phyloP scores from a whole-genome alignment of 1,140 invertebrate species.

The Drepana arcuata region DNA sequence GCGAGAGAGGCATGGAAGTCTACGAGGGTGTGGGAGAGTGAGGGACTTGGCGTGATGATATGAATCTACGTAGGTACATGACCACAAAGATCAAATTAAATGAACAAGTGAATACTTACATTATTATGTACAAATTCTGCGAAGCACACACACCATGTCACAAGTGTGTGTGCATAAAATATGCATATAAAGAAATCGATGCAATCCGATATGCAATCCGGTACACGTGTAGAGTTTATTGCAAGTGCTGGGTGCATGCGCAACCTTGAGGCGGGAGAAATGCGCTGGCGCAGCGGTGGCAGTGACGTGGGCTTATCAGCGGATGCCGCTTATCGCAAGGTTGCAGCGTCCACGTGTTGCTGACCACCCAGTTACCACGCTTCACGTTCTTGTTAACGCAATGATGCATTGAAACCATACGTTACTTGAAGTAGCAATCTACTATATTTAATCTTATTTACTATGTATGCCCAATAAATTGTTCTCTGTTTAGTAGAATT shows the following conservation, averaged over 20 bases:
- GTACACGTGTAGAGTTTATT: not conserved
- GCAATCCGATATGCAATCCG: not conserved
- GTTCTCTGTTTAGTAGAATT: too few species aligned
- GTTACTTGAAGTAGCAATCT: too few species aligned
- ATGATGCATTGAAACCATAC: too few species aligned
- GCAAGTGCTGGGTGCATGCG: not conserved
- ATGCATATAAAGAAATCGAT: not conserved
- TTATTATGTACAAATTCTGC: too few species aligned
- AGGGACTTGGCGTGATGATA: too few species aligned
- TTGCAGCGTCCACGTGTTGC: constrained; percentile 38
- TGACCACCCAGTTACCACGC: constrained; percentile 30
- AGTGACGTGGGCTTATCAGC: constrained; percentile 35
- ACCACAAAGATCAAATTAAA: too few species aligned
- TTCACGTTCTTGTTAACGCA: constrained; percentile 4
- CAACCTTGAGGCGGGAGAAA: constrained; percentile 13
- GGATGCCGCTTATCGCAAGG: constrained; percentile 51
- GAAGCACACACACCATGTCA: too few species aligned
- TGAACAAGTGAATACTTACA: too few species aligned
- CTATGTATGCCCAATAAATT: constrained; percentile 4
- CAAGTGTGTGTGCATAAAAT: not conserved
- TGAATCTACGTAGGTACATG: too few species aligned
- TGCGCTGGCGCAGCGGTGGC: constrained; percentile 29
- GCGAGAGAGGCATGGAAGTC: too few species aligned
- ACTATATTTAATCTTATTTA: too few species aligned
- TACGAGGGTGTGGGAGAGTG: too few species aligned